phyloP scores from a whole-genome alignment of 2,888 invertebrate genomes.

The Onthophagus sagittarius region DNA sequence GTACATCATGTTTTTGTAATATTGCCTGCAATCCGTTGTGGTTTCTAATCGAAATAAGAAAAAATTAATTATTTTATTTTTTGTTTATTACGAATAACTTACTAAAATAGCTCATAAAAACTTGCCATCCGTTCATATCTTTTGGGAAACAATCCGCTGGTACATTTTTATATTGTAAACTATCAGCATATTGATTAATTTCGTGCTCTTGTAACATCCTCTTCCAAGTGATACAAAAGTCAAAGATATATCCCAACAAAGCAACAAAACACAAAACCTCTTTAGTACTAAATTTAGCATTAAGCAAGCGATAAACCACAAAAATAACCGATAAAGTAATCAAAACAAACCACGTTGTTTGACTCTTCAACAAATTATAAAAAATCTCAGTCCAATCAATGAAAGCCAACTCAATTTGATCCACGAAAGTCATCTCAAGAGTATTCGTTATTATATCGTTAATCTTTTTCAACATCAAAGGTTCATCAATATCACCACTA shows the following conservation, averaged over 20 bases:
- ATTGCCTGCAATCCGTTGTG: slow-evolving; percentile 13
- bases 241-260: slow-evolving; percentile 11
- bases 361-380: slow-evolving; percentile 10
- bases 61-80: background rate
- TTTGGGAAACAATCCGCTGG: slow-evolving; percentile 16
- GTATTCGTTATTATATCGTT: slow-evolving; percentile 17
- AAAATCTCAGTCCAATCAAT: slow-evolving; percentile 19
- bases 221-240: slow-evolving; percentile 20
- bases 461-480: slow-evolving; percentile 15
- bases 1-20: slow-evolving; percentile 18
- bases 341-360: slow-evolving; percentile 14
- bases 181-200: background rate
- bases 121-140: slow-evolving; percentile 16
- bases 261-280: slow-evolving; percentile 14
- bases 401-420: slow-evolving; percentile 16
- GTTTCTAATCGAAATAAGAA: slow-evolving; percentile 5
- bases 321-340: slow-evolving; percentile 8
- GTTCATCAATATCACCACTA: slow-evolving; percentile 5
- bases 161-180: slow-evolving; percentile 6
- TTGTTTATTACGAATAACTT: no score
- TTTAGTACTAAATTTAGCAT: slow-evolving; percentile 15
- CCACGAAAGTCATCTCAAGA: slow-evolving; percentile 14
- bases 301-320: slow-evolving; percentile 18
- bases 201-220: slow-evolving; percentile 18
- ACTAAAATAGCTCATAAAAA: slow-evolving; percentile 15